A percentile compares a stretch with the other conserved stretches of the same genome.
phyloP scores from a whole-genome alignment of 1,140 invertebrate genomes.

The Aphelinus atriplicis region DNA sequence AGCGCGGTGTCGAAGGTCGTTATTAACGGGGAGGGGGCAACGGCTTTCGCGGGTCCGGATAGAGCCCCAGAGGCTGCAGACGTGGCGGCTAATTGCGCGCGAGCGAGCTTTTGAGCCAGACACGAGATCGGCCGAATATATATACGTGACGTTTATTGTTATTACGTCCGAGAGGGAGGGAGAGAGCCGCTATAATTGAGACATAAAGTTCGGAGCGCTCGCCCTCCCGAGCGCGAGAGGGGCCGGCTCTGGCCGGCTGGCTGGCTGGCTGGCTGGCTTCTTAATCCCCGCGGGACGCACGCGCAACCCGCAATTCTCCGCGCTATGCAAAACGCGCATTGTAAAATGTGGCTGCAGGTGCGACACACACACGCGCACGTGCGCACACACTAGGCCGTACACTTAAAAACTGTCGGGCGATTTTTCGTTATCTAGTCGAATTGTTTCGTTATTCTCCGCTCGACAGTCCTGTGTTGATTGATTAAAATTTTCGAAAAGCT shows the following conservation, averaged over 20 bases:
- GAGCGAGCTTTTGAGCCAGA: conserved; percentile 53
- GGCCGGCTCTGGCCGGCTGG: conserved; percentile 7
- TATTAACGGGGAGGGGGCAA: too few relatives aligned
- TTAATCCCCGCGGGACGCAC: conserved; percentile 37
- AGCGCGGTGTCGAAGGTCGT: too few relatives aligned
- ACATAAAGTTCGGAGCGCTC: conserved; percentile 50
- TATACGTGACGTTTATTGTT: conserved; percentile 57
- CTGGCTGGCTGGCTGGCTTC: neutral
- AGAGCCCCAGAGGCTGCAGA: conserved; percentile 30
- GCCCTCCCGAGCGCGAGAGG: neutral
- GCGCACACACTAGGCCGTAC: too few relatives aligned
- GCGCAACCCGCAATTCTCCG: neutral
- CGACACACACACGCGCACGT: too few relatives aligned
- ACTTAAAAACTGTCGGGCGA: too few relatives aligned
- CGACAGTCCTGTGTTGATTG: too few relatives aligned
- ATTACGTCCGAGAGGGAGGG: conserved; percentile 49
- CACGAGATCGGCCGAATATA: conserved; percentile 49
- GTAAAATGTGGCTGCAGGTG: too few relatives aligned
- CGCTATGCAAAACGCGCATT: too few relatives aligned
- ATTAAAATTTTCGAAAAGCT: too few relatives aligned
- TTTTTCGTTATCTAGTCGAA: too few relatives aligned
- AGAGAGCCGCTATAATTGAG: conserved; percentile 51
- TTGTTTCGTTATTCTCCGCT: too few relatives aligned
- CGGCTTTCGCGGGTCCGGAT: too few relatives aligned
- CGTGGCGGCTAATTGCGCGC: conserved; percentile 52